Evolutionary conservation across 2,113 vertebrate genomes (phyloP), one percentile per base, ranked within the genome.

Genomic region (Prunella fulvescens): DNA sequence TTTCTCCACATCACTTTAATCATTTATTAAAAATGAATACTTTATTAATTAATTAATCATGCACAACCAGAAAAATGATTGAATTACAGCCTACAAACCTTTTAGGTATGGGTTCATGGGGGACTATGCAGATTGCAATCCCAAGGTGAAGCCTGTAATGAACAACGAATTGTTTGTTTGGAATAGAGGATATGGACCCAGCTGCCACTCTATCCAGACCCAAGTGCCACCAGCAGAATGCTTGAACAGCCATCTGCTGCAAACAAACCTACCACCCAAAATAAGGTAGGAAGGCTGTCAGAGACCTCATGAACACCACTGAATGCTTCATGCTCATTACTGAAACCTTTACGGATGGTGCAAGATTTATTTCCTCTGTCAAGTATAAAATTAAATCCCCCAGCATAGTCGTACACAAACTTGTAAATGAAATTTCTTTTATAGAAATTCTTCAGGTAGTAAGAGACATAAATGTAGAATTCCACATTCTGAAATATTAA

Each of bases 41-140:
- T 37, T 95, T 64, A 89, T 91, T 96, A 79, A 91, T 91, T 96
- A 79, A 91, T 94, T 81, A 70, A 92, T 81, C 62, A 85, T 45
- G 40, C 19, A 71, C 37, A 69, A 69, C 25, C 57, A 90, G n/a
- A 90, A 33, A 56, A 92, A 82, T 44, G 1, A 65, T 9, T 18
- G 31, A 82, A 60, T 45, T 90, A 53, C 28, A 61, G 31, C 23
- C 62, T 66, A 90, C 20, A 85, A 76, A 53, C 50, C 31, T 50
- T 80, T 90, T n/a, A 83, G 65, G 42, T 50, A 84, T 6, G 24
- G 29, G 48, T 39, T 84, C 84, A 45, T 37, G 48, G 6, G 47
- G 61, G 39, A 66, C 61, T 60, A 16, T 20, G 51, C 56, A 87
- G 65, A 90, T 45, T 3, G 7, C 29, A 69, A 42, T 70, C 69